Evolutionary conservation across 2,113 vertebrate species (phyloP), one percentile per base, ranked within the genome.

Genomic region (Lipotes vexillifer): DNA sequence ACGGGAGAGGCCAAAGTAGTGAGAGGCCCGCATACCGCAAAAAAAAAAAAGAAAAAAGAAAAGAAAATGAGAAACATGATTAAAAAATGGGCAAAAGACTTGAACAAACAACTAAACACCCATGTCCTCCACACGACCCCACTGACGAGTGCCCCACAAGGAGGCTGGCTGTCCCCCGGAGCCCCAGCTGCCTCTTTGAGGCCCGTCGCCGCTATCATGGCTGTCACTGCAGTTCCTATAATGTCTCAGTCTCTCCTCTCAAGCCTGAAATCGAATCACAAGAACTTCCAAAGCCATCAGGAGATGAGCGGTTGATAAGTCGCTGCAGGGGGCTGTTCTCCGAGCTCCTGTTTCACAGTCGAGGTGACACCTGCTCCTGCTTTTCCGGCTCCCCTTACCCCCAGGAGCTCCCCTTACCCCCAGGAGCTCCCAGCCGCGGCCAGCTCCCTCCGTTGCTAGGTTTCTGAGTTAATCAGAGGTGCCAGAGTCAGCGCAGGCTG

Each of bases 251-350:
- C 80, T 75, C 89, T 96, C 89, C 74, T 41, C 61, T 94, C 81
- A 82, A n/a, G 84, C 92, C 88, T 97, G 97, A 97, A 86, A 97
- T 83, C 44, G 0, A 95, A 91, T 93, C 96, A 83, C 68, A 23
- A 80, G 94, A 41, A 33, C 81, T 33, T 95, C 88, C 82, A 38
- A 68, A 96, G 90, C 81, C 95, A 59, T 65, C 81, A 38, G 81
- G 61, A 38, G 82, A 71, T 8, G 68, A 33, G 81, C 0, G 0
- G 20, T 77, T 36, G 91, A 96, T 55, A 63, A 86, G 88, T 78
- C 61, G 3, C 77, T 44, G 9, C 8, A 0, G 61, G 89, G 86
- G 55, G 72, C 55, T 29, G 69, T 72, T 21, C 7, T 9, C 65
- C 5, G 3, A 11, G 3, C 88, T 96, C 93, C 33, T 8, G 77